phyloP scores from a whole-genome alignment of 2,113 vertebrate genomes.

The Toxotes chatareus region DNA sequence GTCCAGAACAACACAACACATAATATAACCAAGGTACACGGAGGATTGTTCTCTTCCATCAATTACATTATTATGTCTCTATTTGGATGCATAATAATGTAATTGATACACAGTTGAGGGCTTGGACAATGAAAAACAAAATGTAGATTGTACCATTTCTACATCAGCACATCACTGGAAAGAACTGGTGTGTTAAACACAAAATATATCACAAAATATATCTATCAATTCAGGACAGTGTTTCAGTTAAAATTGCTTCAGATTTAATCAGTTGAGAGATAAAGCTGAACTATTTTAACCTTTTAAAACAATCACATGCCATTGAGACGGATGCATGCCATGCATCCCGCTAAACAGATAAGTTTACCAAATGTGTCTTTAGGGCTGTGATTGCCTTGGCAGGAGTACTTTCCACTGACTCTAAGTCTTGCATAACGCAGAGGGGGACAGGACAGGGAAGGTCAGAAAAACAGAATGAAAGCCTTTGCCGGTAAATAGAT shows the following conservation, averaged over 20 bases:
- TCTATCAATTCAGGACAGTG: neutral
- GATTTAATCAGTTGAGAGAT: neutral
- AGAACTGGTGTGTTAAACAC: neutral
- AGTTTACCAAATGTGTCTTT: slow-evolving; percentile 66
- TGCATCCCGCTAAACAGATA: slow-evolving; percentile 52
- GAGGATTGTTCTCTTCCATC: neutral
- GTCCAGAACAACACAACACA: neutral
- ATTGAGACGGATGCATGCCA: slow-evolving; percentile 27
- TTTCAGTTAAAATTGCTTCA: neutral
- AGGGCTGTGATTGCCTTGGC: slow-evolving; percentile 55
- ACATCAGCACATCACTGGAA: neutral
- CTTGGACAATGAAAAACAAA: neutral
- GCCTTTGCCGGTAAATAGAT: slow-evolving; percentile 71
- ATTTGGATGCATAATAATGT: neutral
- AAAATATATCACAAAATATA: neutral
- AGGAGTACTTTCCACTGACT: slow-evolving; percentile 64
- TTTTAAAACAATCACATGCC: slow-evolving; percentile 6
- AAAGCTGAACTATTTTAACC: neutral
- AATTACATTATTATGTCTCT: no score
- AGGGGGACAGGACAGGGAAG: slow-evolving; percentile 61
- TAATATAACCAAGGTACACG: slow-evolving; percentile 9
- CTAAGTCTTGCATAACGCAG: slow-evolving; percentile 66
- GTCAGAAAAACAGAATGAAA: slow-evolving; percentile 74
- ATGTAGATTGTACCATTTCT: neutral
- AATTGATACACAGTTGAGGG: neutral